phyloP scores from a whole-genome alignment of 1,140 invertebrate species.

The Lordiphosa stackelbergi region DNA sequence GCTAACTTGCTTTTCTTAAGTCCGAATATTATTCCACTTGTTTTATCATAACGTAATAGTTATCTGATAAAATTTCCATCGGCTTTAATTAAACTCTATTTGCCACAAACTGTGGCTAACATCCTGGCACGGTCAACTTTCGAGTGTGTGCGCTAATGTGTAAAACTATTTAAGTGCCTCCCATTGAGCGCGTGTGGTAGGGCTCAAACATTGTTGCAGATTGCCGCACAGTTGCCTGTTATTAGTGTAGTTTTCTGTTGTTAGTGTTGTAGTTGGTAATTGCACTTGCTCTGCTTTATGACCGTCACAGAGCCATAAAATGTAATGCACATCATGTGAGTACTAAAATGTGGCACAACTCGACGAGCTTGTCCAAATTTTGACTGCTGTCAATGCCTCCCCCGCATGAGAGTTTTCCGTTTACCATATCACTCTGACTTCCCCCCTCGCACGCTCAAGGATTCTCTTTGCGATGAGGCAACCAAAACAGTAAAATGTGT shows the following conservation, averaged over 20 bases:
- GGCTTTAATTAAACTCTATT: neutral
- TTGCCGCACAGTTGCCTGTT: slow-evolving; percentile 28
- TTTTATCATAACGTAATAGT: neutral
- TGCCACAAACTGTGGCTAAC: neutral
- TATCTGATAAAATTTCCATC: neutral
- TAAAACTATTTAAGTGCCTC: slow-evolving; percentile 56
- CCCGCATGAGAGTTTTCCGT: slow-evolving; percentile 2
- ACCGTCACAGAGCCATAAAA: slow-evolving; percentile 63
- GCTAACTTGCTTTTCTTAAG: too few relatives aligned
- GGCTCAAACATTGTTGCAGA: slow-evolving; percentile 57
- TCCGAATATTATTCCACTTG: neutral
- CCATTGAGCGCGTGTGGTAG: neutral
- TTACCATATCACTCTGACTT: slow-evolving; percentile 2
- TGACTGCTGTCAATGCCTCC: slow-evolving; percentile 10
- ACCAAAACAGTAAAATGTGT: neutral
- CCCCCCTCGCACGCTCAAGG: neutral
- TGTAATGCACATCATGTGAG: slow-evolving; percentile 68
- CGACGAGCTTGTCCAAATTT: slow-evolving; percentile 23
- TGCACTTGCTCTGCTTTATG: slow-evolving; percentile 67
- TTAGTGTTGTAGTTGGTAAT: slow-evolving; percentile 46
- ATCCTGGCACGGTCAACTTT: slow-evolving; percentile 22
- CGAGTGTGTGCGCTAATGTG: slow-evolving; percentile 37
- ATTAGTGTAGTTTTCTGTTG: slow-evolving; percentile 14
- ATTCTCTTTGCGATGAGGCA: neutral
- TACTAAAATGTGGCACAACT: slow-evolving; percentile 47